These are phyloP conservation scores for Nannoperca obscura DNA, from an alignment of 2,797 vertebrate species.

Conservation along the genomic window DNA sequence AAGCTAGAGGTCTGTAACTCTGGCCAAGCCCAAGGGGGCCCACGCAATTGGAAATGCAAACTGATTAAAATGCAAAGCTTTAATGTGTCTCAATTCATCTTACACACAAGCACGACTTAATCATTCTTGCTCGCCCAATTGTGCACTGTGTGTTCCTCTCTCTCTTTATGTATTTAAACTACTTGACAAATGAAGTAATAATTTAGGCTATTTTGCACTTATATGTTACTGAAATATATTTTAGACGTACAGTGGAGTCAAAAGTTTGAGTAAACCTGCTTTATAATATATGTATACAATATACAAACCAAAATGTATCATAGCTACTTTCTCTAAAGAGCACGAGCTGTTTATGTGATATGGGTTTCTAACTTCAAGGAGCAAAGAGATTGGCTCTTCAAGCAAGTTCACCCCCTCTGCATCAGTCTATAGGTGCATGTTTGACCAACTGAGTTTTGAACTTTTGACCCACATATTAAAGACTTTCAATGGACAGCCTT, in stretches of 20 bases:
- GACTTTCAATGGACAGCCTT: constrained; percentile 37
- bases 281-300: neutral
- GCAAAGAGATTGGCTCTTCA: neutral
- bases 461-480: neutral
- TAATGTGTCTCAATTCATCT: neutral
- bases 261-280: neutral
- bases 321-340: neutral
- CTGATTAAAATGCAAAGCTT: constrained; percentile 18
- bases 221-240: neutral
- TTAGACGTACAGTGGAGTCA: neutral
- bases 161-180: neutral
- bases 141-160: neutral
- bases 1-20: neutral
- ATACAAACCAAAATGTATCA: neutral
- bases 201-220: neutral
- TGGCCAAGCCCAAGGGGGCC: neutral
- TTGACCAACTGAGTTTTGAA: constrained; percentile 4
- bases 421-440: constrained; percentile 1
- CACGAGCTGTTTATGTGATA: neutral
- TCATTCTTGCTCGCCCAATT: neutral
- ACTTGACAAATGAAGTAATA: neutral
- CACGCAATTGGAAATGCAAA: neutral
- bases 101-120: neutral
- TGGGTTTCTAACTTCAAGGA: neutral
- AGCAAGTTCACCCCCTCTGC: neutral